These are phyloP conservation scores for Trematocara zebra DNA, from an alignment of 2,113 vertebrate species.

Conservation along the genomic window DNA sequence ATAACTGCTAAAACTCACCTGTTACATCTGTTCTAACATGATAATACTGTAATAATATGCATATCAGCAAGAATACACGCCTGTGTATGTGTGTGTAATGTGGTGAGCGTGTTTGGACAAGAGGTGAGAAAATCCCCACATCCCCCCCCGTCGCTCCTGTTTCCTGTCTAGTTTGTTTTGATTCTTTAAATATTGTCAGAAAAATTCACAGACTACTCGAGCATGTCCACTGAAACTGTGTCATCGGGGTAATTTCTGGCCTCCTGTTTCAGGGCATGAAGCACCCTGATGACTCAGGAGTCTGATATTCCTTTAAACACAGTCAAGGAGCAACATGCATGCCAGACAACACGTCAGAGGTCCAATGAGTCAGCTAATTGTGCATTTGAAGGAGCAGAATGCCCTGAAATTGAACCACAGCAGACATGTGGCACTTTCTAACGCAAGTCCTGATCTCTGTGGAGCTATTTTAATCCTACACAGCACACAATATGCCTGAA, in stretches of 20 bases:
- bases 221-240: not conserved
- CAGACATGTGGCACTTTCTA: not conserved
- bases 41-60: not conserved
- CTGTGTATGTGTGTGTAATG: not conserved
- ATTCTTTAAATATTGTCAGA: not conserved
- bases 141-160: not conserved
- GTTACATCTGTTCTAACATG: not conserved
- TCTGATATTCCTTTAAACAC: conserved; percentile 54
- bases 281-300: conserved; percentile 50
- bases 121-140: conserved; percentile 53
- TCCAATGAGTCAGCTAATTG: conserved; percentile 58
- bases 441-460: not conserved
- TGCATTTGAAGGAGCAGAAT: conserved; percentile 6
- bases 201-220: not conserved
- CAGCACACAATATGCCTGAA: not conserved
- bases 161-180: not conserved
- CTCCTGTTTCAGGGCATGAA: conserved; percentile 6
- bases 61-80: not conserved
- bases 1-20: not conserved
- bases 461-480: not conserved
- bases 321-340: conserved; percentile 31
- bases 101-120: conserved; percentile 69
- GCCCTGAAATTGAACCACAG: conserved; percentile 10
- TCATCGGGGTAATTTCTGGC: not conserved
- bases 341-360: conserved; percentile 60